phyloP scores from a whole-genome alignment of 2,888 invertebrate species.

The Drosophila meridiana region DNA sequence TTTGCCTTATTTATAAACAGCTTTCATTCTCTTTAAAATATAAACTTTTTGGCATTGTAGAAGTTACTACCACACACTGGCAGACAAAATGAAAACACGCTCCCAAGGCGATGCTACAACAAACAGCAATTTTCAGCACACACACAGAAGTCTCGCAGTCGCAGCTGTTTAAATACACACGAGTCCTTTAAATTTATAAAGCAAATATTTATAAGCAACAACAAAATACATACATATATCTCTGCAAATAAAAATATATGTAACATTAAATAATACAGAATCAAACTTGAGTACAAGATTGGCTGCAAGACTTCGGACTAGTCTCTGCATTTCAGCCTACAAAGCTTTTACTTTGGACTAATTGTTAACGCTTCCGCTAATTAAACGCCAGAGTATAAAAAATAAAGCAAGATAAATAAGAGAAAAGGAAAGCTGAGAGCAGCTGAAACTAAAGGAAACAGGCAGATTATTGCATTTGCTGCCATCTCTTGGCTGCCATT shows the following conservation, averaged over 20 bases:
- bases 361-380: conserved; percentile 34
- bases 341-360: not conserved
- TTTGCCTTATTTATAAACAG: not conserved
- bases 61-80: not conserved
- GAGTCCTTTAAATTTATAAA: not conserved
- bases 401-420: conserved; percentile 12
- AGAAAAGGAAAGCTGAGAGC: conserved; percentile 6
- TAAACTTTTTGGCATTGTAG: not conserved
- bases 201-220: not conserved
- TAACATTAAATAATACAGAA: too few relatives aligned
- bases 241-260: not conserved
- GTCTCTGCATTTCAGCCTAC: not conserved
- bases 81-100: not conserved
- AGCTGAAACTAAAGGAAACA: conserved; percentile 37
- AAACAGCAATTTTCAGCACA: not conserved
- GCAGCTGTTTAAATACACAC: not conserved
- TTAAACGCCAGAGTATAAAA: conserved; percentile 37
- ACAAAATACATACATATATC: not conserved
- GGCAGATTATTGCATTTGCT: conserved; percentile 67
- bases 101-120: not conserved
- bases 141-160: not conserved
- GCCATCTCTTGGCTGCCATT: conserved; percentile 27
- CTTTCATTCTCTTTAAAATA: not conserved
- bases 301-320: not conserved
- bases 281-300: not conserved